These are phyloP conservation scores for Champsocephalus gunnari DNA, from an alignment of 2,797 vertebrate species.

Conservation along the genomic window DNA sequence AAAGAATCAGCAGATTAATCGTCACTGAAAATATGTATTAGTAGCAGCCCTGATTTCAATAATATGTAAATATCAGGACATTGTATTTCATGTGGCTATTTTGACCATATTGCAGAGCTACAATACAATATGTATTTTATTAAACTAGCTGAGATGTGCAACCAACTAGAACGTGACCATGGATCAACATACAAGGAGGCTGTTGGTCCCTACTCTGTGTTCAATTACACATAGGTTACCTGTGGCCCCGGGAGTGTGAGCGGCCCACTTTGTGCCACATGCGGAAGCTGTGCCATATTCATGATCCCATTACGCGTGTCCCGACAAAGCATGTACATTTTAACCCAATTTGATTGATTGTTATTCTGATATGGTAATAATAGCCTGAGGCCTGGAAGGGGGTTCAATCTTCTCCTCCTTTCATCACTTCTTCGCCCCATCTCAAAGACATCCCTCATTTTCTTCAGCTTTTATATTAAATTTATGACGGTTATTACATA, in stretches of 20 bases:
- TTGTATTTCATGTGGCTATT: background rate
- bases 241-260: constrained; percentile 8
- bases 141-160: background rate
- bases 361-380: constrained; percentile 74
- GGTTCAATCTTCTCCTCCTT: constrained; percentile 47
- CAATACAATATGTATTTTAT: background rate
- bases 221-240: constrained; percentile 42
- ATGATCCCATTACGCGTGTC: constrained; percentile 59
- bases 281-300: constrained; percentile 29
- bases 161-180: constrained; percentile 8
- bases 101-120: background rate
- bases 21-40: too few relatives aligned
- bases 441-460: constrained; percentile 49
- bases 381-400: constrained; percentile 47
- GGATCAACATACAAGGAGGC: background rate
- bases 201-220: background rate
- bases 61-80: background rate
- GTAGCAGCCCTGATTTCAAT: background rate
- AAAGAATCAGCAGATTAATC: too few relatives aligned
- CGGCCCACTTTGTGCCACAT: constrained; percentile 17
- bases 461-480: constrained; percentile 44
- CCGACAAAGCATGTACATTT: constrained; percentile 65
- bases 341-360: constrained; percentile 72
- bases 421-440: constrained; percentile 54
- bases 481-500: constrained; percentile 39